These are phyloP conservation scores for Acleris sparsana DNA, from an alignment of 2,888 invertebrate species.

Conservation along the genomic window DNA sequence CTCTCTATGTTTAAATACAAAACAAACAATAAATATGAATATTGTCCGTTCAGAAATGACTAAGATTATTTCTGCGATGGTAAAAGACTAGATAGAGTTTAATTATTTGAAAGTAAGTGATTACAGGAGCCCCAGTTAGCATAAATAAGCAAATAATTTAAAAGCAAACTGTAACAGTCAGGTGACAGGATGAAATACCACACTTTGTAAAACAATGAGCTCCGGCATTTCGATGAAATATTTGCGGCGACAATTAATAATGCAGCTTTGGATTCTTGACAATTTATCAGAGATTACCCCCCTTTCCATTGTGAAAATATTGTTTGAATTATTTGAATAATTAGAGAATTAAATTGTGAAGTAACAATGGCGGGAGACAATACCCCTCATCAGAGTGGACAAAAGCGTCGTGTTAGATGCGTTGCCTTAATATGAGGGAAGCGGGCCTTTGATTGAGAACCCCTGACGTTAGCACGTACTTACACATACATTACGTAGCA, in stretches of 20 bases:
- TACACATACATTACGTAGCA: constrained; percentile 31
- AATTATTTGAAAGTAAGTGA: too few relatives aligned
- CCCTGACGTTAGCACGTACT: constrained; percentile 48
- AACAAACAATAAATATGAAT: too few relatives aligned
- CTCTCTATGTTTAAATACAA: too few relatives aligned
- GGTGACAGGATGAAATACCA: constrained; percentile 81
- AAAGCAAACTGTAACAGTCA: constrained; percentile 67
- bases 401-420: constrained; percentile 71
- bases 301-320: constrained; percentile 83
- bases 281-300: constrained; percentile 84
- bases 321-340: constrained; percentile 83
- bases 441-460: constrained; percentile 38
- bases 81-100: too few relatives aligned
- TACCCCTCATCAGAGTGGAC: constrained; percentile 79
- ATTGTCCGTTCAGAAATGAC: too few relatives aligned
- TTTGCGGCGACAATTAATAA: constrained; percentile 82
- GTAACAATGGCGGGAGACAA: constrained; percentile 82
- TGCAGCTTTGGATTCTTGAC: constrained; percentile 82
- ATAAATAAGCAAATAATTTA: neutral
- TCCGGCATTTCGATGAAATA: constrained; percentile 81
- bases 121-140: too few relatives aligned
- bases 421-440: constrained; percentile 66
- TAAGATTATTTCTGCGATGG: too few relatives aligned
- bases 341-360: constrained; percentile 83
- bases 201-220: constrained; percentile 81